These are phyloP conservation scores for Baccha elongata DNA, from an alignment of 2,888 invertebrate species.

Conservation along the genomic window DNA sequence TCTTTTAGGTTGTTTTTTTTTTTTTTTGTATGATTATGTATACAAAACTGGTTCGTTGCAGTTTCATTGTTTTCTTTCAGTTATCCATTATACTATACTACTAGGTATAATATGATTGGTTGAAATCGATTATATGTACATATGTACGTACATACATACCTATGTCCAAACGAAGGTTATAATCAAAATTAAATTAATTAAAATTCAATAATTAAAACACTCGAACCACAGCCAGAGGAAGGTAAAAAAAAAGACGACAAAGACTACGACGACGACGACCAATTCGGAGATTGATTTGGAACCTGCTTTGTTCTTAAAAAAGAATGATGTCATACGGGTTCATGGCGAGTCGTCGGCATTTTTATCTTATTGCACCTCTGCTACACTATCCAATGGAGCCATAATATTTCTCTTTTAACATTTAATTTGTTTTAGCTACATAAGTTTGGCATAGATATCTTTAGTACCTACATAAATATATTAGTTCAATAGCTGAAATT, in stretches of 20 bases:
- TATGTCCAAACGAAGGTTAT: constrained; percentile 17
- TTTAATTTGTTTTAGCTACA: constrained; percentile 60
- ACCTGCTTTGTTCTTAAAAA: constrained; percentile 72
- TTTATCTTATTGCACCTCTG: constrained; percentile 35
- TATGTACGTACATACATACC: not conserved
- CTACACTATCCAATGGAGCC: constrained; percentile 3
- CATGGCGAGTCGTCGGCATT: constrained; percentile 68
- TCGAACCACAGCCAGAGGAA: constrained; percentile 2
- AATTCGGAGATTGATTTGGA: constrained; percentile 48
- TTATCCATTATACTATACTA: not conserved
- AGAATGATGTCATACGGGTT: constrained; percentile 72
- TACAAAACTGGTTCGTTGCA: not conserved
- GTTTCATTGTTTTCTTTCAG: not conserved
- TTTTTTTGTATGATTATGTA: not conserved
- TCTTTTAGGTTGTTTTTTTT: not conserved
- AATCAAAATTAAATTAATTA: constrained; percentile 31
- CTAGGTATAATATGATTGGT: too few species aligned
- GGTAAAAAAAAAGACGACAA: not conserved
- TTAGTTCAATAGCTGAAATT: constrained; percentile 52
- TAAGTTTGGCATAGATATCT: constrained; percentile 54
- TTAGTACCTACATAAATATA: too few species aligned
- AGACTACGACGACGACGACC: constrained; percentile 1
- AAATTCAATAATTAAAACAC: constrained; percentile 38
- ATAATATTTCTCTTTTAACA: constrained; percentile 49
- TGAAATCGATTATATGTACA: too few species aligned